Evolutionary conservation across 2,888 invertebrate genomes (phyloP).

Genomic region (Athrips mouffetella): DNA sequence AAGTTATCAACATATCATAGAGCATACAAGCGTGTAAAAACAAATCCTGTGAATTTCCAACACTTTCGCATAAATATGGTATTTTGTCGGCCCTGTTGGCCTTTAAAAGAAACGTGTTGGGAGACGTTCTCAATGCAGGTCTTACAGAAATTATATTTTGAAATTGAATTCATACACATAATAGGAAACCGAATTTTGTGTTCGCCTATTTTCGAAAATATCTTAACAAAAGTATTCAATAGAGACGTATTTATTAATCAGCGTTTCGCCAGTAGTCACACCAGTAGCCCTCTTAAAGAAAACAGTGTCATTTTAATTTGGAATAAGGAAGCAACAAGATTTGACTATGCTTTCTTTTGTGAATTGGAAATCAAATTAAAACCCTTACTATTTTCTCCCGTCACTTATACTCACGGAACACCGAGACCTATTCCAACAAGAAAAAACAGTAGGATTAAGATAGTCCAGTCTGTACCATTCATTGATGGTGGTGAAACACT

Average conservation of each 20-base stretch:
- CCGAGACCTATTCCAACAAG: too few species aligned
- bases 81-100: too few species aligned
- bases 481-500: too few species aligned
- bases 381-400: slow-evolving; percentile 42
- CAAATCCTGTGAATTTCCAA: slow-evolving; percentile 28
- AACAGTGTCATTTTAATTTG: slow-evolving; percentile 42
- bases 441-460: too few species aligned
- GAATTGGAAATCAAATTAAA: slow-evolving; percentile 38
- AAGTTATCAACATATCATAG: slow-evolving; percentile 19
- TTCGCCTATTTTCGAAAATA: slow-evolving; percentile 41
- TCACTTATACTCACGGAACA: slow-evolving; percentile 3
- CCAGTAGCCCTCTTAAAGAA: not conserved
- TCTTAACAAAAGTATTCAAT: slow-evolving; percentile 40
- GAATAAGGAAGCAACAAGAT: slow-evolving; percentile 42
- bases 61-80: slow-evolving; percentile 37
- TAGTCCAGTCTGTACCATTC: too few species aligned
- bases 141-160: not conserved
- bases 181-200: slow-evolving; percentile 32
- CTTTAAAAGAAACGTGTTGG: too few species aligned
- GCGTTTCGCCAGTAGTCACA: too few species aligned
- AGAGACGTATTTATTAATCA: slow-evolving; percentile 16
- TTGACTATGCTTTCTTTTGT: slow-evolving; percentile 51
- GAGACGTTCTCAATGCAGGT: slow-evolving; percentile 1
- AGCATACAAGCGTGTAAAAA: slow-evolving; percentile 23
- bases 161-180: slow-evolving; percentile 36